Evolutionary conservation across 2,797 vertebrate genomes (phyloP), one percentile per base, ranked within the genome.

Genomic region (Hephaestus fuliginosus): DNA sequence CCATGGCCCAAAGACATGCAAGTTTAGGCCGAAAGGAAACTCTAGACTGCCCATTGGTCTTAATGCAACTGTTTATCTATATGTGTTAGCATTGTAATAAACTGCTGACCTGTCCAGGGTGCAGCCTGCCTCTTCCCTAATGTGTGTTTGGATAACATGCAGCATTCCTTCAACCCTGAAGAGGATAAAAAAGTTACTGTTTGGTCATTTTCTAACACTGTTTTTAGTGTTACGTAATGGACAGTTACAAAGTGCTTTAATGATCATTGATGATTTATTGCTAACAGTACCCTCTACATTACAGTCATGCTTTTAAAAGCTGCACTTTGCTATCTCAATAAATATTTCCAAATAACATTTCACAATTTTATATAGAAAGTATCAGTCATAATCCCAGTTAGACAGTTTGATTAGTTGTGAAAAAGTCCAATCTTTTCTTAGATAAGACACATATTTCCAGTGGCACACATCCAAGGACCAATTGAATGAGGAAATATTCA

Each of bases 371-470:
- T n/a, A 53, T 44, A 70, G 46, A 64, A 66, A 58, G 5, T 63
- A 55, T 58, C 7, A 60, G 58, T 36, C 18, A 43, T 60, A 76
- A 73, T 76, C 22, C 22, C 62, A 74, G 46, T 46, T 39, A 60
- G 68, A 71, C 74, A 77, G 52, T 20, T 75, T 86, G 74, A 83
- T 78, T 73, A 70, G 9, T 80, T 56, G 53, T 46, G 33, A 62
- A 70, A 80, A 86, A 75, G 51, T 82, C 65, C 56, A 65, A 53
- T 78, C 53, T 76, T 82, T 46, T 18, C 20, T 18, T 41, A 60
- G 84, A 86, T 85, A 83, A 86, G 76, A 82, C 71, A 36, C 10
- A 20, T 79, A 61, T 89, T 81, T 88, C 39, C 62, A 61, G 11
- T 84, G 87, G 86, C 82, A 67, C 36, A 0, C 28, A 57, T 67